Base-by-base conservation (phyloP, 2,797 vertebrate genomes). In the Labeo calbasu region DNA sequence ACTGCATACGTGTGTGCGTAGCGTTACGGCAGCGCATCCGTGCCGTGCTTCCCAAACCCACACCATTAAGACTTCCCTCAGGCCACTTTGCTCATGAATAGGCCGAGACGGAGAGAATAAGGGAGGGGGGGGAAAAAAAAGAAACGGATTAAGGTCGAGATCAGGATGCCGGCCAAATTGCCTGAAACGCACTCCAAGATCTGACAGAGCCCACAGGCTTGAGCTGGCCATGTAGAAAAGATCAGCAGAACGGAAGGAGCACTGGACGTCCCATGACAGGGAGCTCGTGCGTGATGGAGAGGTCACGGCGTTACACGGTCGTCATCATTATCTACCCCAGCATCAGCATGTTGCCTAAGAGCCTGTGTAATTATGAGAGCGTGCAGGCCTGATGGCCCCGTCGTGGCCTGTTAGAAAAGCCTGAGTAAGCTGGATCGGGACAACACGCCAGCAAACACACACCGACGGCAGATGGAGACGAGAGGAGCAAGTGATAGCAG, bases 321-420 rank as follows among this genome's bases (percentile, higher is more conserved):
- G 55, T 86, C 86, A 89, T 88, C 71, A 88, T 89, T 87, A 84
- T 87, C 81, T 71, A 80, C 59, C 63, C 66, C 70, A 79, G 81
- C 84, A 87, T 89, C 88, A 88, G 88, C 85, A 87, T 75, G 85
- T 84, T 87, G 81, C 66, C 83, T 82, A 70, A 80, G 84, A 84
- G 81, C 81, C 75, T 21, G 84, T 82, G 86, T 86, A 87, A 88
- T 89, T 88, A 87, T 82, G 61, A 75, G 83, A 79, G 82, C 55
- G 66, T 65, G 50, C 72, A 79, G 71, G 77, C 68, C 79, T 82
- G 77, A 80, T 84, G 84, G 81, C 76, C 85, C 87, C 83, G 61
- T 77, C 61, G 85, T 84, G 88, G 87, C 85, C 88, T 86, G 87
- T 85, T 80, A 80, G 82, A 84, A 82, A 15, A 82, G 86, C 70